Base-by-base conservation (phyloP, 2,797 vertebrate species). In the Crypturellus tataupa region DNA sequence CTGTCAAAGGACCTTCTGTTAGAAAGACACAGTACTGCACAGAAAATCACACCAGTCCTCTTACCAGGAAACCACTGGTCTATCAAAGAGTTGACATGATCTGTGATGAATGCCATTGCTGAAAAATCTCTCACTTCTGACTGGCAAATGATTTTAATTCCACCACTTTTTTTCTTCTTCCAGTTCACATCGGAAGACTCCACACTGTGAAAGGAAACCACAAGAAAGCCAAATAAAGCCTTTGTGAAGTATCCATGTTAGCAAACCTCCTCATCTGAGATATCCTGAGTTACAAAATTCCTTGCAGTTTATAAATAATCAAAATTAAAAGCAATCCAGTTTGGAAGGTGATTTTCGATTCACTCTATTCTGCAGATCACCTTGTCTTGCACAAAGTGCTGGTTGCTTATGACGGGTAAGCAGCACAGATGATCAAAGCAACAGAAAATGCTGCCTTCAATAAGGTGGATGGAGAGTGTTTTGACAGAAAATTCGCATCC, bases 21-120 rank as follows among this genome's bases (percentile, higher is more conserved):
- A 59, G 75, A 84, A 84, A 90, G 64, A 71, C 2, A 0, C 31
- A 67, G 70, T 20, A 39, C 31, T 46, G 75, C 82, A 83, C 31
- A 60, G 59, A 86, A 95, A 91, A 71, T 82, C 19, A 71, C 25
- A 68, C 29, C 1, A 59, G 27, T 20, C 53, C 85, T 97, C 98
- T 98, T 97, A 99, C 99, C 99, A 6, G 99, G 99, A 97, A 99
- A 99, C 99, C 99, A 99, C 97, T 99, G 99, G 88, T 99, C 99
- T 13, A 99, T 99, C 91, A 99, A 96, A 42, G 98, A 98, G 94
- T 99, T 99, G 95, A 99, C 98, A 7, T 99, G 99, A 96, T 99
- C 99, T 0, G 99, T 99, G 97, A 99, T 99, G 95, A 99, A 99
- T 0, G 99, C 99, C 99, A 99, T 99, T 9, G 99, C 99, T 3